Conservation (phyloP, 2,113 vertebrate species). For the Proteles cristata region DNA sequence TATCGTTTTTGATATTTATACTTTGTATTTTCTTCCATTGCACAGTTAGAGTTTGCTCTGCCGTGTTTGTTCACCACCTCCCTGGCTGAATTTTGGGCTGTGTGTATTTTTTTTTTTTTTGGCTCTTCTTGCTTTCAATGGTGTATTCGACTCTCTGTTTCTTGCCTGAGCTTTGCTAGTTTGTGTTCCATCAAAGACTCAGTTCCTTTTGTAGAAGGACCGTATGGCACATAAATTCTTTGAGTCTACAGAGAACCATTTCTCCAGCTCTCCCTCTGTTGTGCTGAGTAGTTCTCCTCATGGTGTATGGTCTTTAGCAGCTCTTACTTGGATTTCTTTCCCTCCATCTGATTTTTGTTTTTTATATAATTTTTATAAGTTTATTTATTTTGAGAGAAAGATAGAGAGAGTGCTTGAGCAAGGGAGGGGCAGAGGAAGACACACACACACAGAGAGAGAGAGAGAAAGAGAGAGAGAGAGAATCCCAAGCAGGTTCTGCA, state of each 20-base stretch:
- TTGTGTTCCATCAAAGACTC: background rate
- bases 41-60: background rate
- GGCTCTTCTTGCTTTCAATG: background rate
- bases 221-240: background rate
- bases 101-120: background rate
- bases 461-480: too few relatives aligned
- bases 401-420: too few relatives aligned
- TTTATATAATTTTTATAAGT: too few relatives aligned
- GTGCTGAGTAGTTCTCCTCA: background rate
- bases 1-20: background rate
- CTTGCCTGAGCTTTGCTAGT: background rate
- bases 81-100: background rate
- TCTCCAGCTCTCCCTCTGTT: background rate
- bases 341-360: background rate
- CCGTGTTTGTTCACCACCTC: background rate
- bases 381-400: too few relatives aligned
- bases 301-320: rapidly evolving
- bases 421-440: too few relatives aligned
- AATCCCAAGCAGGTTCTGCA: too few relatives aligned
- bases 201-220: background rate
- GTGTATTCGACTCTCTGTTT: background rate
- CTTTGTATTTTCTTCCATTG: background rate
- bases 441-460: too few relatives aligned
- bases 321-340: background rate
- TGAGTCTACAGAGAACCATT: background rate